Evolutionary conservation across 64 coral and sea anemone species (phyloP), one percentile per base, ranked within the genome.

Genomic region (Dendronephthya gigantea): DNA sequence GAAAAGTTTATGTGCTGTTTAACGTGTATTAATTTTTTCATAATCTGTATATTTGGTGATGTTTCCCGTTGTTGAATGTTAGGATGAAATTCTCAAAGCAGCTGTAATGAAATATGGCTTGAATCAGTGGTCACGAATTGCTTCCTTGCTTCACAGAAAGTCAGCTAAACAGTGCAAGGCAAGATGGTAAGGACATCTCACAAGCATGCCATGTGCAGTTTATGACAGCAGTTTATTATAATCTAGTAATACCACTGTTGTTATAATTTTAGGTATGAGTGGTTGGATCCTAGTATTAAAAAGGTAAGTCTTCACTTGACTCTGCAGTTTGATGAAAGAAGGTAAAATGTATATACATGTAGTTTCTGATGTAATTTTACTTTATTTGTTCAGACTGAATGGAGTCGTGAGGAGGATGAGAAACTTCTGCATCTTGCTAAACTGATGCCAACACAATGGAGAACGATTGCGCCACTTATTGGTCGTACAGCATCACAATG

Each of bases 71-170:
- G 9, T 79, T 22, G 17, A n/a, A 62, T n/a, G 55, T 79, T 79
- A 98, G 95, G 95, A 98, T 93, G 95, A 98, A 91, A 98, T 98
- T 50, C 92, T 98, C 32, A 98, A 98, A 68, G 95, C 95, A 48
- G 95, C 92, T 90, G 95, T 98, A 37, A 98, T 98, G 95, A 98
- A 98, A 90, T 98, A 98, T 93, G 95, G 95, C 1, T 93, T 93
- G 40, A 98, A 98, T 50, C 95, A 98, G 34, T 98, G 95, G 95
- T 98, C 95, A 38, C 89, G 95, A 86, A 98, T 98, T 55, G 95
- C 95, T 28, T 98, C 95, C 34, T 82, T 98, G 23, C 72, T 98
- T 50, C 95, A 98, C 68, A 87, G 95, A 69, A 98, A 98, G 69
- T 98, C 95, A 48, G 95, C 95, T 17, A 98, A 98, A 82, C 95